Conservation (phyloP, 2,888 invertebrate genomes). For the Sarcophaga variegata region DNA sequence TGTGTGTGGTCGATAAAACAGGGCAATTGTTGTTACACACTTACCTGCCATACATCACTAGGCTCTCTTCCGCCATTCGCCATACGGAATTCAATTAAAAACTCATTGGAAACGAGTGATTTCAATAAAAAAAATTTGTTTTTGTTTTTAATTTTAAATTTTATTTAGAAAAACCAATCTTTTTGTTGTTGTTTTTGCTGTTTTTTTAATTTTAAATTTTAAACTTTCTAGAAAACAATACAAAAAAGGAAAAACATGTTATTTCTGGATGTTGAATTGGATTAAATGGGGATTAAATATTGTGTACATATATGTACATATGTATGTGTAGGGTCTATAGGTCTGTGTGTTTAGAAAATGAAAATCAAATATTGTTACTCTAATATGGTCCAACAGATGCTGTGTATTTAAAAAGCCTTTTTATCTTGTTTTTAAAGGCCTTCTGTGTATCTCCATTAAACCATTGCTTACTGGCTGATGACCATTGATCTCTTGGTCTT, state of each 20-base stretch:
- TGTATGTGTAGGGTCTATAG: background rate
- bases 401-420: slow-evolving; percentile 19
- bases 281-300: background rate
- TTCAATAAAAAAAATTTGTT: background rate
- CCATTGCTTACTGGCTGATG: slow-evolving; percentile 76
- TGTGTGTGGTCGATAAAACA: too few relatives aligned
- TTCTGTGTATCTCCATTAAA: background rate
- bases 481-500: slow-evolving; percentile 79
- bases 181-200: too few relatives aligned
- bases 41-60: too few relatives aligned
- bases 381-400: background rate
- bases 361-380: slow-evolving; percentile 27
- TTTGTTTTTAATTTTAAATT: background rate
- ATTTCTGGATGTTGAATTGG: background rate
- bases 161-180: too few relatives aligned
- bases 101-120: background rate
- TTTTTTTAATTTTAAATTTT: too few relatives aligned
- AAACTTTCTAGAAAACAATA: background rate
- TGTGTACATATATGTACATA: background rate
- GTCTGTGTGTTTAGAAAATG: slow-evolving; percentile 11
- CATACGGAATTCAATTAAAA: too few relatives aligned
- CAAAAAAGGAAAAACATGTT: background rate
- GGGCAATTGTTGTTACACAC: too few relatives aligned
- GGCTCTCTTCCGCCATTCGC: too few relatives aligned
- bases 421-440: background rate